Evolutionary conservation across 2,113 vertebrate genomes (phyloP), one percentile per base, ranked within the genome.

Genomic region (Oriolus oriolus): DNA sequence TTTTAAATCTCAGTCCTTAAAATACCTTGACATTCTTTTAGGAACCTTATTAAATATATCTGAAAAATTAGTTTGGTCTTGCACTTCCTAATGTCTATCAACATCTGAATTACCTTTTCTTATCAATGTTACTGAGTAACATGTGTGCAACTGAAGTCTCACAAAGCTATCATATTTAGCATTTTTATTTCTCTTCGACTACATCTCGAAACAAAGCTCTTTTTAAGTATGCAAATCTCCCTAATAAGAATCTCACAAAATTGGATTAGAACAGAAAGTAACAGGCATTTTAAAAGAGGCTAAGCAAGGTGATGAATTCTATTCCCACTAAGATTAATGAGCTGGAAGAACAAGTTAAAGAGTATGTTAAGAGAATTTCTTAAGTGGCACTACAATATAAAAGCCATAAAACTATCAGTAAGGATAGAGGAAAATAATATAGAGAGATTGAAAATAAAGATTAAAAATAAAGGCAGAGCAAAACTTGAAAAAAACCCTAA

Each of bases 141-240:
- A 56, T 0, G 0, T 57, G 7, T 41, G 22, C 66, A 90, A 53
- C 1, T 7, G 8, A 80, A 71, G 30, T 44, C 28, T 64, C 65
- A n/a, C 52, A 88, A 79, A 88, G 11, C 30, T 28, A 63, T 74
- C 16, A 26, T 41, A 65, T 30, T 35, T 77, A 73, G 6, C 7
- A 26, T n/a, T 63, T 54, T 86, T 49, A 39, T 80, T 86, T 69
- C 8, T 89, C 56, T 68, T 52, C 76, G 63, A 85, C 65, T 54
- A 33, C 35, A 77, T 37, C 13, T 75, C 30, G 49, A 65, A 87
- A 61, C 6, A 65, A 59, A 74, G 5, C 23, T 26, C 26, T 24
- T 47, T 42, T 50, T n/a, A 9, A 59, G 50, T 16, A 65, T 16
- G 47, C 45, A 71, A 71, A 21, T 56, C 30, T 59, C 31, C 37